phyloP scores from a whole-genome alignment of 2,113 vertebrate genomes.

The Lagenorhynchus albirostris region DNA sequence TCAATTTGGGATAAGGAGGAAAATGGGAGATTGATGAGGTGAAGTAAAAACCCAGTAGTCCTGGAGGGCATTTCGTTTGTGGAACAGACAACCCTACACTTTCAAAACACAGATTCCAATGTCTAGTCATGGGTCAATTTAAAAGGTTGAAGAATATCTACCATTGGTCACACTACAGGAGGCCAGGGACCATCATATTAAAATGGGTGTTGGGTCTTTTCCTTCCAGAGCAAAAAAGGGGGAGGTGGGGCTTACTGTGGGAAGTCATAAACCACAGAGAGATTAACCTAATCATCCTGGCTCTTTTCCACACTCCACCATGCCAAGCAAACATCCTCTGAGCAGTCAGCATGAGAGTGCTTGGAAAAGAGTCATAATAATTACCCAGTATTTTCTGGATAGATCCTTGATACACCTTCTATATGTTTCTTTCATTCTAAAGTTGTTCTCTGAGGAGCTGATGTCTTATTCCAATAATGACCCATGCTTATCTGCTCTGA shows the following conservation, averaged over 20 bases:
- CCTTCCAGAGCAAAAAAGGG: background rate
- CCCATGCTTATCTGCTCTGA: background rate
- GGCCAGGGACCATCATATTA: background rate
- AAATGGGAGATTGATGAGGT: background rate
- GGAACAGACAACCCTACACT: background rate
- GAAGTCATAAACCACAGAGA: background rate
- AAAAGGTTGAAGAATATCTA: background rate
- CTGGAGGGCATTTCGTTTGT: constrained; percentile 25
- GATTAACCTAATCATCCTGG: background rate
- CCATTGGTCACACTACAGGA: background rate
- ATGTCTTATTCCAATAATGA: background rate
- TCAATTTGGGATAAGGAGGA: background rate
- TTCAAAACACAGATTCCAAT: background rate
- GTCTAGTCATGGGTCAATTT: background rate
- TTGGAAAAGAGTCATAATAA: background rate
- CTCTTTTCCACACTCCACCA: background rate
- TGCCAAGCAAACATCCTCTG: background rate
- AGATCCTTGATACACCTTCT: background rate
- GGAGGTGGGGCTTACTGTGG: background rate
- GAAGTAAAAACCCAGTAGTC: background rate
- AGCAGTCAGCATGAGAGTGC: background rate
- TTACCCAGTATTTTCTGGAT: background rate
- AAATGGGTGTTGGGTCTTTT: constrained; percentile 39
- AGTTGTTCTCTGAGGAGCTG: background rate
- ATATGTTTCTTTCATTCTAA: background rate